Evolutionary conservation across 2,797 vertebrate species (phyloP).

Genomic region (Schizopygopsis malacanthus): DNA sequence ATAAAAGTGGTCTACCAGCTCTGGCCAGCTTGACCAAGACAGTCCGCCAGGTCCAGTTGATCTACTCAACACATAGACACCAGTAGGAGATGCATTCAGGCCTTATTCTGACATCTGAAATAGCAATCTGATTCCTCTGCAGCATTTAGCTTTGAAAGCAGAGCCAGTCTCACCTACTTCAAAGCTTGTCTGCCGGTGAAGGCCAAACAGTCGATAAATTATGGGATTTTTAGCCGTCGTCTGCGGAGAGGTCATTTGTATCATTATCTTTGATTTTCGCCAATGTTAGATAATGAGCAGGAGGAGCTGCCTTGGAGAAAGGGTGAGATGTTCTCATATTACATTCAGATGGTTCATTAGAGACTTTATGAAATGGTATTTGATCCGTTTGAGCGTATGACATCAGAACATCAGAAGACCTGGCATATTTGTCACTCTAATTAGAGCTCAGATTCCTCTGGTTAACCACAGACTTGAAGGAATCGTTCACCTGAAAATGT

Average conservation of each 20-base stretch:
- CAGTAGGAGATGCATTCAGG: constrained; percentile 1
- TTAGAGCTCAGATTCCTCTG: constrained; percentile 51
- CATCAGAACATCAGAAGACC: constrained; percentile 49
- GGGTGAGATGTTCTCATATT: constrained; percentile 64
- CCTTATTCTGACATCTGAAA: constrained; percentile 26
- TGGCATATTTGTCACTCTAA: constrained; percentile 54
- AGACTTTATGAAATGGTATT: constrained; percentile 48
- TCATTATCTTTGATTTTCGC: constrained; percentile 75
- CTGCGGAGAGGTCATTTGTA: constrained; percentile 65
- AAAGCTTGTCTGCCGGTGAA: constrained; percentile 55
- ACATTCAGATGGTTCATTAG: constrained; percentile 60
- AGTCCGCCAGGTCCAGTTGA: not conserved
- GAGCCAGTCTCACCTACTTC: constrained; percentile 52
- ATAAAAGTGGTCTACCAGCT: constrained; percentile 15
- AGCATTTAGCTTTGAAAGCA: constrained; percentile 56
- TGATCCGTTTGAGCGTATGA: constrained; percentile 51
- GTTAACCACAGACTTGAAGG: constrained; percentile 43
- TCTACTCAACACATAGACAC: not conserved
- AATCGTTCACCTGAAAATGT: not conserved
- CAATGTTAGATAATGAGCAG: constrained; percentile 68
- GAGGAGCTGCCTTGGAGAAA: constrained; percentile 55
- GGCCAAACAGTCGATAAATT: constrained; percentile 62
- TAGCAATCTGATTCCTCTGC: constrained; percentile 30
- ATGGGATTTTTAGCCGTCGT: constrained; percentile 54
- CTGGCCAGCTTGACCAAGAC: not conserved